Conservation (phyloP, 1,140 invertebrate genomes). For the Drosophila bifasciata region DNA sequence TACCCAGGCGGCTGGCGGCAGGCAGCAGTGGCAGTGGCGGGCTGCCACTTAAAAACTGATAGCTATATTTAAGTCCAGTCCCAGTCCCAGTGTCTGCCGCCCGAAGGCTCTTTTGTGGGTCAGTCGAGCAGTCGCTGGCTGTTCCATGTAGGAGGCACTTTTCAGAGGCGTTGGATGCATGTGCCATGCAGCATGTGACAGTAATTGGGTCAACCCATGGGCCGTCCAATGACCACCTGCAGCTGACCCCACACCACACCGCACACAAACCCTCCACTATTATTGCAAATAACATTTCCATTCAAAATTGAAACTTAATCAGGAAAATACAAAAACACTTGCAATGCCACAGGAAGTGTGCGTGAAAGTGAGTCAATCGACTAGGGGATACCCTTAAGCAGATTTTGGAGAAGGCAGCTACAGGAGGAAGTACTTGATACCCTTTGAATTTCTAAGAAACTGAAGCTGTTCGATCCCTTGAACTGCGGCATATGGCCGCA, state of each 20-base stretch:
- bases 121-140: constrained; percentile 45
- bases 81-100: constrained; percentile 4
- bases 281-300: constrained; percentile 12
- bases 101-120: constrained; percentile 61
- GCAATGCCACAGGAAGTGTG: constrained; percentile 14
- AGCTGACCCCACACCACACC: constrained; percentile 29
- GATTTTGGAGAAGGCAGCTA: too few relatives aligned
- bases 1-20: constrained; percentile 46
- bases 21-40: constrained; percentile 29
- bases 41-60: constrained; percentile 78
- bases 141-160: constrained; percentile 41
- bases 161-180: constrained; percentile 30
- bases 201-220: constrained; percentile 52
- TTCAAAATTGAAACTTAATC: constrained; percentile 68
- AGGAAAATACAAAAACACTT: constrained; percentile 33
- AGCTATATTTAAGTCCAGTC: constrained; percentile 78
- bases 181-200: constrained; percentile 12
- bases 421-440: too few relatives aligned
- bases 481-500: background rate
- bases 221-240: constrained; percentile 25
- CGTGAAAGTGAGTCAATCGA: constrained; percentile 6
- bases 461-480: too few relatives aligned
- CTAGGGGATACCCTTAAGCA: constrained; percentile 14
- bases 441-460: too few relatives aligned
- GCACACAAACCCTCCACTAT: background rate